Evolutionary conservation across 2,797 vertebrate species (phyloP).

Genomic region (Accipiter minullus): DNA sequence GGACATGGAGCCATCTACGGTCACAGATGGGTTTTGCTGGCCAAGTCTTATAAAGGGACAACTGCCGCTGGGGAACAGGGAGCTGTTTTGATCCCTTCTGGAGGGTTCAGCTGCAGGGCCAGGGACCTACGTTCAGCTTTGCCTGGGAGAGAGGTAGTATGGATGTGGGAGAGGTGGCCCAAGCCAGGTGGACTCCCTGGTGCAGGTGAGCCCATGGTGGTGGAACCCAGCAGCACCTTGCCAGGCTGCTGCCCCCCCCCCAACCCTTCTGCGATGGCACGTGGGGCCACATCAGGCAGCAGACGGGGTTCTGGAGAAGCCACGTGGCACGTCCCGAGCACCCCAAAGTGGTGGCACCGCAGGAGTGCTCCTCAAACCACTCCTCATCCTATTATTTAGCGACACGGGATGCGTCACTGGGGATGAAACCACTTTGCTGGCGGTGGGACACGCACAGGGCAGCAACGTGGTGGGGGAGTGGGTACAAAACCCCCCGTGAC

Average conservation of each 20-base stretch:
- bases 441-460: not conserved
- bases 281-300: rapidly evolving
- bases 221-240: not conserved
- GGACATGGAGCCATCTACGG: conserved; percentile 16
- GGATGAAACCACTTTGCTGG: not conserved
- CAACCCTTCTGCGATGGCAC: not conserved
- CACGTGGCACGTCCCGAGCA: not conserved
- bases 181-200: not conserved
- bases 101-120: not conserved
- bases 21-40: not conserved
- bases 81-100: not conserved
- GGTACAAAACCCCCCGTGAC: not conserved
- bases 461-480: rapidly evolving
- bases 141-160: not conserved
- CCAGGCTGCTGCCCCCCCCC: not conserved
- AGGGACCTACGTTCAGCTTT: not conserved
- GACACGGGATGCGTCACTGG: rapidly evolving
- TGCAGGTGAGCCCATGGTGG: not conserved
- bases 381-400: rapidly evolving
- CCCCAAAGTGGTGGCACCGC: not conserved
- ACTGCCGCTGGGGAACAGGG: not conserved
- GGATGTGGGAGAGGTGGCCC: not conserved
- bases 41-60: not conserved
- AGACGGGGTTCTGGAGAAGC: not conserved
- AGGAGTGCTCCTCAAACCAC: not conserved